phyloP scores from a whole-genome alignment of 2,797 vertebrate species.

The Graptemys geographica region DNA sequence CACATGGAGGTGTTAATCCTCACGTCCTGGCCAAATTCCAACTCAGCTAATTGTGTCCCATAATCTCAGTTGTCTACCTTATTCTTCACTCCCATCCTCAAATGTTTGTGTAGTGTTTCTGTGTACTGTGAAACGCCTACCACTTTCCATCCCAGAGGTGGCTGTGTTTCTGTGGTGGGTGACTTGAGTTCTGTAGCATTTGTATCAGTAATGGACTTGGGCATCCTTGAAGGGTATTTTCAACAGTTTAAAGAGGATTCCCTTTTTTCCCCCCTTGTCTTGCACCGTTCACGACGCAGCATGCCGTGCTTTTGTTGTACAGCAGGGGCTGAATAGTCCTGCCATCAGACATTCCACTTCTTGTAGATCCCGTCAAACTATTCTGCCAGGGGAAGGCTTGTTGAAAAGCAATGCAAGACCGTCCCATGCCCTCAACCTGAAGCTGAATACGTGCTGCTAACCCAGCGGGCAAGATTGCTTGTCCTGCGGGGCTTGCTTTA shows the following conservation, averaged over 20 bases:
- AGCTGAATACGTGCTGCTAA: no score
- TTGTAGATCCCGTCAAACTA: accelerated
- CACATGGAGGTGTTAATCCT: neutral
- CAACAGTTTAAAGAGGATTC: neutral
- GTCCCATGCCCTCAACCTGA: neutral
- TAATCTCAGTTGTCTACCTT: neutral
- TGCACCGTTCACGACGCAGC: neutral
- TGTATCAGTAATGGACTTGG: neutral
- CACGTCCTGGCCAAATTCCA: constrained; percentile 4
- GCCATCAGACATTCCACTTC: accelerated
- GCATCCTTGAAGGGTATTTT: neutral
- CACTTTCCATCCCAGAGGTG: neutral
- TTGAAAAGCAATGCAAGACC: neutral
- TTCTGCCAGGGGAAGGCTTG: accelerated
- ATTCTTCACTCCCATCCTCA: neutral
- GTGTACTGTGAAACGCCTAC: neutral
- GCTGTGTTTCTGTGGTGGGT: neutral
- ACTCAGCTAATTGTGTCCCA: accelerated
- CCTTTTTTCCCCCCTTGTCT: neutral
- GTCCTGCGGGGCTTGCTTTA: neutral
- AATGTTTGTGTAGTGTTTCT: neutral
- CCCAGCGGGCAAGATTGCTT: neutral
- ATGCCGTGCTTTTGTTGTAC: neutral
- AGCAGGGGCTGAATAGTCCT: neutral
- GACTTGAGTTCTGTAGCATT: neutral